phyloP scores from a whole-genome alignment of 2,888 invertebrate genomes.

The Noctua pronuba region DNA sequence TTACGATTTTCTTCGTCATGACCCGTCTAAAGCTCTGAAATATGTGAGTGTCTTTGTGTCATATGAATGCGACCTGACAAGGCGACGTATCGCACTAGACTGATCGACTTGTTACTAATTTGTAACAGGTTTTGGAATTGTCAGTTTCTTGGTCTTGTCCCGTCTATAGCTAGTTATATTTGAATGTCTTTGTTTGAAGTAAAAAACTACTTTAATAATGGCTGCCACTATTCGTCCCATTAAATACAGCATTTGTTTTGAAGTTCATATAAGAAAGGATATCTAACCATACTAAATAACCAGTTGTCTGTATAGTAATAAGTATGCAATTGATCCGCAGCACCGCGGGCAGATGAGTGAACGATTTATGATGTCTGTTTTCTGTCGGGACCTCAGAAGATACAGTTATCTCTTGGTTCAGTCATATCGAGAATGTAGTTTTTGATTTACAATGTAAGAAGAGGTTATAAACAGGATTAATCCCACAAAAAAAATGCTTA shows the following conservation, averaged over 20 bases:
- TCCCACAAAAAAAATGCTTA: too few relatives aligned
- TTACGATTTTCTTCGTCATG: too few relatives aligned
- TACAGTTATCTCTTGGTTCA: slow-evolving; percentile 7
- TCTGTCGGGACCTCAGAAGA: slow-evolving; percentile 10
- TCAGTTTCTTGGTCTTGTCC: too few relatives aligned
- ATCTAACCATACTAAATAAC: slow-evolving; percentile 12
- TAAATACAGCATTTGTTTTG: neutral
- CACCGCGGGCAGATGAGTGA: slow-evolving; percentile 12
- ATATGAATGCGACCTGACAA: too few relatives aligned
- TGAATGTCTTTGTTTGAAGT: too few relatives aligned
- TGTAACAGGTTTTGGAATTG: too few relatives aligned
- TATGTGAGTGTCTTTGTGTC: too few relatives aligned
- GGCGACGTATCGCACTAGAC: too few relatives aligned
- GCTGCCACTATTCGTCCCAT: neutral
- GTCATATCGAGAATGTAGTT: neutral
- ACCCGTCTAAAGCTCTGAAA: too few relatives aligned
- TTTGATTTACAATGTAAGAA: slow-evolving; percentile 17
- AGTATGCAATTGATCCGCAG: neutral
- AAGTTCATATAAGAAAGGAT: neutral
- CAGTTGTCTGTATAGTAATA: neutral
- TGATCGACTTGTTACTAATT: too few relatives aligned
- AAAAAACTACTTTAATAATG: neutral
- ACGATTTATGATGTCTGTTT: slow-evolving; percentile 37
- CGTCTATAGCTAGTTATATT: too few relatives aligned
- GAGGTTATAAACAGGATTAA: neutral